Evolutionary conservation across 2,888 invertebrate genomes (phyloP), one percentile per base, ranked within the genome.

Genomic region (Mycalesis mineus): DNA sequence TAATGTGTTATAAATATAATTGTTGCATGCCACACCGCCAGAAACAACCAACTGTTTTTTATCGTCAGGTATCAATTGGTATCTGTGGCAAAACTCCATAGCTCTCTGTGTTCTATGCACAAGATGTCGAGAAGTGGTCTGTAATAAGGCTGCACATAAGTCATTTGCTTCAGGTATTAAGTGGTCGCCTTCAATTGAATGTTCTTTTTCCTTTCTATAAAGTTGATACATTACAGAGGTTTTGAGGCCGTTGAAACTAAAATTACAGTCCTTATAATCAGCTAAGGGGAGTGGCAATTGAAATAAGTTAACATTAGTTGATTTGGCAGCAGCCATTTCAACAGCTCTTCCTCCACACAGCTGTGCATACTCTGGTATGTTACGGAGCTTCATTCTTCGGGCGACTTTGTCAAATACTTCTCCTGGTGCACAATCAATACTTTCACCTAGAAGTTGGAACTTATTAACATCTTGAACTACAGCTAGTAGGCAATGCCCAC

Each of bases 21-120:
- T 92, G 78, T 99, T 99, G 74, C 96, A 95, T n/a, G 98, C 98
- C 14, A 97, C 98, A 44, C 99, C 99, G 7, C 99, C 99, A 28
- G 98, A 98, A 1, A 98, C 92, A 22, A 97, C 95, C 70, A 96
- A 76, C 48, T 92, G 92, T 74, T 90, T 91, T 42, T 91, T 91
- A 55, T 68, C 57, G 52, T 91, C 79, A n/a, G 93, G 93, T 67
- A 97, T 91, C 0, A 96, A 80, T n/a, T 92, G 81, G 63, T 91
- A 90, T 48, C 84, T 73, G 44, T 92, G 77, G 64, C 93, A 92
- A 86, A 92, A 98, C 69, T 94, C 92, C 79, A 98, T 94, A 2
- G 95, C 98, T 72, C 98, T 92, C 77, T 97, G 96, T 6, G 96
- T 92, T 73, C 97, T 92, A 72, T 95, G 94, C 67, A 95, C 93